A percentile compares a stretch with the other conserved stretches of the same genome.
Conservation (phyloP, 2,888 invertebrate genomes). For the Eupsilia transversa region DNA sequence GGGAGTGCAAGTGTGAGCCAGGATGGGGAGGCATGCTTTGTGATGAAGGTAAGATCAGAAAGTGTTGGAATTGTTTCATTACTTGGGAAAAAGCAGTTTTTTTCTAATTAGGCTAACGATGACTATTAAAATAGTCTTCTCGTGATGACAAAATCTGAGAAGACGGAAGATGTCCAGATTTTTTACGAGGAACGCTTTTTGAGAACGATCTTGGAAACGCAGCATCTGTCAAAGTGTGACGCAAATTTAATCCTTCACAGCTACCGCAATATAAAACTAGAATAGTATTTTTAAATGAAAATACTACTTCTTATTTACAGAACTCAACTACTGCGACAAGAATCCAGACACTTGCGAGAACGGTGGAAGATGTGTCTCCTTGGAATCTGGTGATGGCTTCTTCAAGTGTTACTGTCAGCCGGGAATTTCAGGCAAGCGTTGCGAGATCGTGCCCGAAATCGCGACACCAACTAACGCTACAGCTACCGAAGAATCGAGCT, state of each 20-base stretch:
- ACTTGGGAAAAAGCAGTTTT: no score
- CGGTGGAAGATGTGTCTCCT: conserved; percentile 94
- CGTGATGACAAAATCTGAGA: no score
- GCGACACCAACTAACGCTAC: conserved; percentile 54
- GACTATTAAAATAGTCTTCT: no score
- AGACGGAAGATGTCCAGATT: no score
- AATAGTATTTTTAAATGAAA: no score
- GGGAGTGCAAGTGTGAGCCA: conserved; percentile 96
- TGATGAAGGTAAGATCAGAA: conserved; percentile 93
- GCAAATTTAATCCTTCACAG: no score
- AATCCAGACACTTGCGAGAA: conserved; percentile 94
- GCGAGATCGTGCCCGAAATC: conserved; percentile 91
- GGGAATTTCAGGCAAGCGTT: conserved; percentile 94
- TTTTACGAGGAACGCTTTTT: no score
- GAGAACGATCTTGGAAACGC: no score
- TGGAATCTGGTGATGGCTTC: conserved; percentile 94
- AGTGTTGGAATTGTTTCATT: no score
- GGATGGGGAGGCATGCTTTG: conserved; percentile 98
- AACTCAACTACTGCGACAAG: conserved; percentile 94
- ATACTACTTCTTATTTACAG: conserved; percentile 44
- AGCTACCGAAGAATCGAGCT: conserved; percentile 42
- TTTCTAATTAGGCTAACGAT: no score
- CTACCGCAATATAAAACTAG: neutral
- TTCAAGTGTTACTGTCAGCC: conserved; percentile 94
- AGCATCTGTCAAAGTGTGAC: no score